phyloP scores from a whole-genome alignment of 2,888 invertebrate genomes.

The Torymus tubicola region DNA sequence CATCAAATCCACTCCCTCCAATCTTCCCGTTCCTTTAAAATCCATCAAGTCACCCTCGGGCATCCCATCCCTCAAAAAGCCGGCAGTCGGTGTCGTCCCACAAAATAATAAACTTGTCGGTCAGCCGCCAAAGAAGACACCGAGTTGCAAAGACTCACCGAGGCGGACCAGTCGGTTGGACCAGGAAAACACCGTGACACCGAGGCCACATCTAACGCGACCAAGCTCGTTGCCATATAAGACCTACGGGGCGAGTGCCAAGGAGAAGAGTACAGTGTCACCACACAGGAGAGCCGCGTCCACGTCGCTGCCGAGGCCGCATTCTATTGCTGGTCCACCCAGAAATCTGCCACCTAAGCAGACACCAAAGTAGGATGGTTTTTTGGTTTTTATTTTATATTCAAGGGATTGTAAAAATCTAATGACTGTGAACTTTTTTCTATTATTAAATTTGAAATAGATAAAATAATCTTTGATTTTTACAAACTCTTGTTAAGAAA shows the following conservation, averaged over 20 bases:
- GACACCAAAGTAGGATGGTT: slow-evolving; percentile 76
- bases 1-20: slow-evolving; percentile 74
- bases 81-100: neutral
- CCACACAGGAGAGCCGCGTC: slow-evolving; percentile 83
- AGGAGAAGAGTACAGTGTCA: slow-evolving; percentile 70
- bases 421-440: too few species aligned
- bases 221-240: slow-evolving; percentile 84
- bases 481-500: too few species aligned
- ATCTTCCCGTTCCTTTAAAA: slow-evolving; percentile 50
- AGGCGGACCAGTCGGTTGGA: slow-evolving; percentile 82
- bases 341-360: slow-evolving; percentile 67
- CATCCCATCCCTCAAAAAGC: slow-evolving; percentile 72
- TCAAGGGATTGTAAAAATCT: too few species aligned
- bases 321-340: slow-evolving; percentile 68
- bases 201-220: slow-evolving; percentile 77
- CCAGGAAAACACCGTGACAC: slow-evolving; percentile 75
- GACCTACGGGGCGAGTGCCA: slow-evolving; percentile 64
- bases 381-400: too few species aligned
- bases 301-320: slow-evolving; percentile 80
- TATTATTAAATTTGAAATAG: neutral
- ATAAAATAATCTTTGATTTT: neutral
- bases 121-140: slow-evolving; percentile 11
- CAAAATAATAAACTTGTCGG: slow-evolving; percentile 39
- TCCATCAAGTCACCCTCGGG: slow-evolving; percentile 67
- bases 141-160: slow-evolving; percentile 64